A percentile compares a stretch with the other conserved stretches of the same genome.
These are phyloP conservation scores for Conchocele bisecta DNA, from an alignment of 2,888 invertebrate genomes.

Conservation along the genomic window DNA sequence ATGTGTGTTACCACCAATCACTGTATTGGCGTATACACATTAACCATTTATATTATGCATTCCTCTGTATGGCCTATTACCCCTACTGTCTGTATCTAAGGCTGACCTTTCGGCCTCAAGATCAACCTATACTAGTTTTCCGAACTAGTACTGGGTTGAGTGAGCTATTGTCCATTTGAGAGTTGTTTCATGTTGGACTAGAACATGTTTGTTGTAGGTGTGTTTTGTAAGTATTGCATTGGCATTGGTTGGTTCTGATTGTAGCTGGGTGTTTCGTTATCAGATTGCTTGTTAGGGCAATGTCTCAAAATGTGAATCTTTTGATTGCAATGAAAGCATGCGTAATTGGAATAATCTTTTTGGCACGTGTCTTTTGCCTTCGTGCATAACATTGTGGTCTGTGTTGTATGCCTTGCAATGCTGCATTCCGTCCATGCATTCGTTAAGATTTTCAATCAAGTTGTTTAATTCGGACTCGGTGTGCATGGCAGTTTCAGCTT, in stretches of 20 bases:
- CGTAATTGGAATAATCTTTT: neutral
- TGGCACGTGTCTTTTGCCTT: neutral
- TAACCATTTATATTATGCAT: too few species aligned
- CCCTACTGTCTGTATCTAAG: too few species aligned
- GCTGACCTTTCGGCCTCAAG: neutral
- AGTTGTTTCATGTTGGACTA: too few species aligned
- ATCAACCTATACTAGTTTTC: constrained; percentile 8
- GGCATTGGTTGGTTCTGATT: too few species aligned
- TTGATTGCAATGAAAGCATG: neutral
- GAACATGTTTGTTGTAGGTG: too few species aligned
- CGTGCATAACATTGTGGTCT: too few species aligned
- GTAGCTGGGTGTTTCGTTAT: too few species aligned
- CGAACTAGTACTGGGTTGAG: neutral
- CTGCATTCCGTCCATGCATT: constrained; percentile 1
- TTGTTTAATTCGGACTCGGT: neutral
- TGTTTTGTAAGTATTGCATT: too few species aligned
- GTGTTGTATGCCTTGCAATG: neutral
- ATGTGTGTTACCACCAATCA: too few species aligned
- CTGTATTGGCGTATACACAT: too few species aligned
- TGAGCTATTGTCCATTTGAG: neutral
- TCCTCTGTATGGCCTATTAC: too few species aligned
- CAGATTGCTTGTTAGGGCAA: neutral
- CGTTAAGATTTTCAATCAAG: neutral
- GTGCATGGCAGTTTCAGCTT: neutral
- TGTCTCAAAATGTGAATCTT: neutral